These are phyloP conservation scores for Lethocerus indicus DNA, from an alignment of 1,140 invertebrate species.

Conservation along the genomic window DNA sequence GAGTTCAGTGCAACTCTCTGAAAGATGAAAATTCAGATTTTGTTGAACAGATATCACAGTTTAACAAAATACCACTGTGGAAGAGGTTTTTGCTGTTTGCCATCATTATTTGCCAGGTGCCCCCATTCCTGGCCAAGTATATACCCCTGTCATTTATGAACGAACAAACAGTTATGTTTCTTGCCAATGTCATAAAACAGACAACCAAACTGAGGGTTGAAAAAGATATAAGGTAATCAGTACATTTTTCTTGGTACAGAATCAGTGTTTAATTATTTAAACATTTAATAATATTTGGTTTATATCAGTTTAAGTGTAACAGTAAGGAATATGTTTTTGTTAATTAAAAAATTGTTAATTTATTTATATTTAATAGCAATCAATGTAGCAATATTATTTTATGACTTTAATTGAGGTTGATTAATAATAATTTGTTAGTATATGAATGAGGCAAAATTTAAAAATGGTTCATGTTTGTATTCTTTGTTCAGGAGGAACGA, in stretches of 20 bases:
- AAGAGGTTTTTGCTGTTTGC: constrained; percentile 14
- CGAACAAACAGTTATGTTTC: constrained; percentile 13
- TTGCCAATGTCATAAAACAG: constrained; percentile 14
- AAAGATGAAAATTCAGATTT: constrained; percentile 22
- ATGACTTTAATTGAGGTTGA: too few relatives aligned
- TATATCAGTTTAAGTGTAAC: too few relatives aligned
- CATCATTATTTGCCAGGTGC: constrained; percentile 12
- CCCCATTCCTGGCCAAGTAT: constrained; percentile 10
- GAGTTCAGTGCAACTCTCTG: constrained; percentile 22
- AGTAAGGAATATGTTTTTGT: too few relatives aligned
- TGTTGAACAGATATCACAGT: constrained; percentile 13
- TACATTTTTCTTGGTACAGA: too few relatives aligned
- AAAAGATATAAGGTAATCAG: constrained; percentile 6
- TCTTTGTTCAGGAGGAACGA: constrained; percentile 17
- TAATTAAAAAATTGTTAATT: too few relatives aligned
- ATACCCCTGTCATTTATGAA: constrained; percentile 18
- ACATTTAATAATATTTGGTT: too few relatives aligned
- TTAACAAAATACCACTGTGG: constrained; percentile 12
- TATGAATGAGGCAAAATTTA: too few relatives aligned
- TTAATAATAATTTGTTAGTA: too few relatives aligned
- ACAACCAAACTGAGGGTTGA: constrained; percentile 10
- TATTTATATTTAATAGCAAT: too few relatives aligned
- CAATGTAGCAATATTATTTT: too few relatives aligned
- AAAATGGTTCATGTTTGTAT: too few relatives aligned
- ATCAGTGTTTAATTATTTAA: too few relatives aligned